A percentile compares a stretch with the other conserved stretches of the same genome.
Evolutionary conservation across 2,888 invertebrate genomes (phyloP).

Genomic region (Drosophila conformis): DNA sequence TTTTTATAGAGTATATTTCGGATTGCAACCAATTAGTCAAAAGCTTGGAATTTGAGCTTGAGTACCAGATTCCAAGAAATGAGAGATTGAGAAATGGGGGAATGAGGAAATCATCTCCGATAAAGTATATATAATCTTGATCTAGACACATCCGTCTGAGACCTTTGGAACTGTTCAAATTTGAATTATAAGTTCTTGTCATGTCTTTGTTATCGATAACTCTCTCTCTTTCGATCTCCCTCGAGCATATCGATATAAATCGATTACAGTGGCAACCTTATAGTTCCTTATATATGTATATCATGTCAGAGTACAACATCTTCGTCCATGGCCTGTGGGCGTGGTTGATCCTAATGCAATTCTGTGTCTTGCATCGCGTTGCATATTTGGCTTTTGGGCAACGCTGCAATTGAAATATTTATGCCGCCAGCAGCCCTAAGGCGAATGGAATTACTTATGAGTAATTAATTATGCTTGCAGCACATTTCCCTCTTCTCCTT

Average conservation of each 20-base stretch:
- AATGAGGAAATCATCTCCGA: background rate
- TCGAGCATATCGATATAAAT: background rate
- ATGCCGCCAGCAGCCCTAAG: conserved; percentile 55
- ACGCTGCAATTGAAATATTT: conserved; percentile 67
- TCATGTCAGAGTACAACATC: background rate
- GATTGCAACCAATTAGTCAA: conserved; percentile 11
- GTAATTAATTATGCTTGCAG: conserved; percentile 77
- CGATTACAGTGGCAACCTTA: background rate
- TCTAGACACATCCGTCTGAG: background rate
- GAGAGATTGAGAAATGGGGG: background rate
- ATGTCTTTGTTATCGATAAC: background rate
- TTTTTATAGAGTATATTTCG: conserved; percentile 27
- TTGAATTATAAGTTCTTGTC: background rate
- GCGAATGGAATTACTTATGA: conserved; percentile 72
- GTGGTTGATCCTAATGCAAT: background rate
- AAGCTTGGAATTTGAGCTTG: background rate
- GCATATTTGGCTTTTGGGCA: conserved; percentile 36
- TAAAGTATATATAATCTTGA: background rate
- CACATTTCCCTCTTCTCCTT: conserved; percentile 25
- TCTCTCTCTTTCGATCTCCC: background rate
- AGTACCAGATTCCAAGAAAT: background rate
- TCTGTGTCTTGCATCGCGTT: conserved; percentile 24
- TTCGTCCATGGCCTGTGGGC: background rate
- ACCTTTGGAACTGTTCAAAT: background rate
- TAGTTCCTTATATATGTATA: background rate